Evolutionary conservation across 2,888 invertebrate species (phyloP).

Genomic region (Zeuzera pyrina): DNA sequence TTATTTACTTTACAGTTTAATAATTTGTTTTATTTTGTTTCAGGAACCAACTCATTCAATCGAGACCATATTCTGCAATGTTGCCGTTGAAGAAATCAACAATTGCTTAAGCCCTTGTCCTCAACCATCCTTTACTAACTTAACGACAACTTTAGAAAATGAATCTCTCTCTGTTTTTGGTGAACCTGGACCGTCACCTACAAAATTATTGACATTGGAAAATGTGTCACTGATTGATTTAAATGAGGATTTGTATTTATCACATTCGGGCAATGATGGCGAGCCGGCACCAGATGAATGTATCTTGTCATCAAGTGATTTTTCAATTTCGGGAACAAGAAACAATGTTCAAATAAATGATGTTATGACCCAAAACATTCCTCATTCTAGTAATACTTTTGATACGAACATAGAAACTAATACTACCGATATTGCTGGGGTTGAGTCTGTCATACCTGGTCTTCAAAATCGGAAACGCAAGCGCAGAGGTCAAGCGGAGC

Average conservation of each 20-base stretch:
- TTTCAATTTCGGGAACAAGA: conserved; percentile 4
- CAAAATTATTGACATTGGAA: not conserved
- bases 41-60: not conserved
- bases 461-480: conserved; percentile 14
- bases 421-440: not conserved
- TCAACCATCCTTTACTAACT: not conserved
- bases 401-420: not conserved
- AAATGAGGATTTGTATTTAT: not conserved
- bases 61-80: not conserved
- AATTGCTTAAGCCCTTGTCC: not conserved
- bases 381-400: no score
- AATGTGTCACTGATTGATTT: not conserved
- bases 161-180: not conserved
- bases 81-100: not conserved
- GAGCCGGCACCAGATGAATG: conserved; percentile 3
- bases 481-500: conserved; percentile 12
- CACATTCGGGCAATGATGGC: not conserved
- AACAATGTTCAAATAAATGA: conserved; percentile 4
- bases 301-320: conserved; percentile 6
- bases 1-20: no score
- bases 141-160: no score
- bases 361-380: no score
- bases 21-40: not conserved
- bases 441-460: conserved; percentile 6
- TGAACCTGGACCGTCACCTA: not conserved